These are phyloP conservation scores for Rallus crepitans DNA, from an alignment of 2,797 vertebrate genomes.

Conservation along the genomic window DNA sequence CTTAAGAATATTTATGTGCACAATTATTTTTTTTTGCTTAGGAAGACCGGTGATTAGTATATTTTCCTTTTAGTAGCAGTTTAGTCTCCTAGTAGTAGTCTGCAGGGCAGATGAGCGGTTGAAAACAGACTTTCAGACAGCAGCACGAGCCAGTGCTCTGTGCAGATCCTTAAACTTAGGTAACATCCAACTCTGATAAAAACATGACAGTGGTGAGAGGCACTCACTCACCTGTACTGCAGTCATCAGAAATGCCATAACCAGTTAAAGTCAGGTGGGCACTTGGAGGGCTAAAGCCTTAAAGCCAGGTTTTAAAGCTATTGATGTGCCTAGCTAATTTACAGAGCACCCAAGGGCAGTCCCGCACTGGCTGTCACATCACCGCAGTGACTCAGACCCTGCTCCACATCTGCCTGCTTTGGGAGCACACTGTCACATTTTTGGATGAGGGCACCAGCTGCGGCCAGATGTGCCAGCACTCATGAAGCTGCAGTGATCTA, in stretches of 20 bases:
- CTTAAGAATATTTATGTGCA: background rate
- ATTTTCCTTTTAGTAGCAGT: background rate
- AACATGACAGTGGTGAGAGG: background rate
- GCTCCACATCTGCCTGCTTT: rapidly evolving
- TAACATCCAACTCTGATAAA: background rate
- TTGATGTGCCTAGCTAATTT: background rate
- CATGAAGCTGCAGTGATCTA: background rate
- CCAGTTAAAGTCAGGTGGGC: background rate
- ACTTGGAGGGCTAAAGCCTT: background rate
- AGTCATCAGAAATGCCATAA: background rate
- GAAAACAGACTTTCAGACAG: background rate
- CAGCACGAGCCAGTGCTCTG: background rate
- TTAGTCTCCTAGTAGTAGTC: background rate
- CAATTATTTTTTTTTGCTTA: background rate
- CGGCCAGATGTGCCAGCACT: background rate
- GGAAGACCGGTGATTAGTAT: background rate
- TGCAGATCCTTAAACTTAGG: background rate
- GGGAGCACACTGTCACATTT: rapidly evolving
- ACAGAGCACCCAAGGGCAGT: background rate
- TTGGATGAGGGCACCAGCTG: rapidly evolving
- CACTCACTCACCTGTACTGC: background rate
- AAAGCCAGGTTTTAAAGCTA: background rate
- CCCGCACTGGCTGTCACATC: background rate
- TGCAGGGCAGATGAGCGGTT: background rate
- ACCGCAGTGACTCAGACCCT: background rate